phyloP scores from a whole-genome alignment of 2,113 vertebrate genomes.

The Tupaia chinensis region DNA sequence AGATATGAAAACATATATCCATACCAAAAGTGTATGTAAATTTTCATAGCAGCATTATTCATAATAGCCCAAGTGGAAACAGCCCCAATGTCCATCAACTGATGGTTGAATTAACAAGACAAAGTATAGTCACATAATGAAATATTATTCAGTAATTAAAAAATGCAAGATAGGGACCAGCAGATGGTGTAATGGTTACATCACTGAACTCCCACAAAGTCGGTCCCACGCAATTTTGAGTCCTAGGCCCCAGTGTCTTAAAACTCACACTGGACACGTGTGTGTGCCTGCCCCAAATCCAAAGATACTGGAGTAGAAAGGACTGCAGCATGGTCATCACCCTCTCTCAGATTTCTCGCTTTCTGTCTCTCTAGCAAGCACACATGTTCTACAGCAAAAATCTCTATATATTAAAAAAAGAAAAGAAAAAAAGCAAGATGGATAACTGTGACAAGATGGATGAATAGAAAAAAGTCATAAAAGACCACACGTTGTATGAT shows the following conservation, averaged over 20 bases:
- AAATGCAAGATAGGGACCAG: background rate
- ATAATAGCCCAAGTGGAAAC: background rate
- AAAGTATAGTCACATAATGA: background rate
- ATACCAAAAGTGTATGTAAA: background rate
- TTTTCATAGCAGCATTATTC: background rate
- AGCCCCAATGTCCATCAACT: background rate
- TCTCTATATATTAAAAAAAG: no score
- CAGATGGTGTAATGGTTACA: no score
- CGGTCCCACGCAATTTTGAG: no score
- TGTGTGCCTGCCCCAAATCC: no score
- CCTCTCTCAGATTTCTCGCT: no score
- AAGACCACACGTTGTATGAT: background rate
- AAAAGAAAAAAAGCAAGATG: background rate
- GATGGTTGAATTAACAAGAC: background rate
- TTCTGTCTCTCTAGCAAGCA: no score
- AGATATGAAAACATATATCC: background rate
- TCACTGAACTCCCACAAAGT: no score
- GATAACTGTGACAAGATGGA: background rate
- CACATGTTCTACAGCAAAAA: no score
- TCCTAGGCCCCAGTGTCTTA: no score
- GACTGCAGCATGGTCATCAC: no score
- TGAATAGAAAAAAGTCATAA: background rate
- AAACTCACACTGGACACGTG: no score
- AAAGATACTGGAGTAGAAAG: no score
- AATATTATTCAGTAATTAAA: background rate